phyloP scores from a whole-genome alignment of 1,140 invertebrate species.

The Saccostrea echinata region DNA sequence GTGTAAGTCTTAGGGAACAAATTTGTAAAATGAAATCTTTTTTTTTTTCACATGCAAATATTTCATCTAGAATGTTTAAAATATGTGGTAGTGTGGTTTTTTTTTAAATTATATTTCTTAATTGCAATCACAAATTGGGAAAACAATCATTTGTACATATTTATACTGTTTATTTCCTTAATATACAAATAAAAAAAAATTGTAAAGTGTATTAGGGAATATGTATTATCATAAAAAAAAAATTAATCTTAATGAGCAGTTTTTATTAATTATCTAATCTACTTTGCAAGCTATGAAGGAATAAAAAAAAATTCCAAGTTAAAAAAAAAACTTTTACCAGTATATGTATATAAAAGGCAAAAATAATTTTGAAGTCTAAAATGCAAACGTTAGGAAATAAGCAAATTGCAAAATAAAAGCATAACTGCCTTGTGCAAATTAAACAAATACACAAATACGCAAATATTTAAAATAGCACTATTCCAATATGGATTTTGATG shows the following conservation, averaged over 20 bases:
- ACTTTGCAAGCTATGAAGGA: background rate
- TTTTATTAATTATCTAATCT: background rate
- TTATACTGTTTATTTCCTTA: background rate
- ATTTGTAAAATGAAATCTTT: background rate
- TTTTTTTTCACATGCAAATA: background rate
- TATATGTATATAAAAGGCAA: background rate
- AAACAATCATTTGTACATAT: background rate
- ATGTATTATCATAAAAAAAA: background rate
- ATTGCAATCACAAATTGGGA: background rate
- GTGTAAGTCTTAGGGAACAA: background rate
- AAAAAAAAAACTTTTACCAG: background rate
- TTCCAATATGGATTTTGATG: slow-evolving; percentile 5
- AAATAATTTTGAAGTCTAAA: background rate
- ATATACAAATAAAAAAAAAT: too few relatives aligned
- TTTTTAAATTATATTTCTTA: background rate
- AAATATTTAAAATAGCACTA: slow-evolving; percentile 31
- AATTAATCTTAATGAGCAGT: background rate
- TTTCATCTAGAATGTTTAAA: background rate
- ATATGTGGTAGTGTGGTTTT: too few relatives aligned
- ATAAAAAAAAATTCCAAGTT: background rate
- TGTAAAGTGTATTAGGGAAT: too few relatives aligned
- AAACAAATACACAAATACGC: background rate
- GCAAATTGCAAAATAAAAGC: background rate
- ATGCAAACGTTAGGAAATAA: background rate
- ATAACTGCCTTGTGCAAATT: background rate